Base-by-base conservation (phyloP, 1,140 invertebrate species). In the Atta cephalotes region DNA sequence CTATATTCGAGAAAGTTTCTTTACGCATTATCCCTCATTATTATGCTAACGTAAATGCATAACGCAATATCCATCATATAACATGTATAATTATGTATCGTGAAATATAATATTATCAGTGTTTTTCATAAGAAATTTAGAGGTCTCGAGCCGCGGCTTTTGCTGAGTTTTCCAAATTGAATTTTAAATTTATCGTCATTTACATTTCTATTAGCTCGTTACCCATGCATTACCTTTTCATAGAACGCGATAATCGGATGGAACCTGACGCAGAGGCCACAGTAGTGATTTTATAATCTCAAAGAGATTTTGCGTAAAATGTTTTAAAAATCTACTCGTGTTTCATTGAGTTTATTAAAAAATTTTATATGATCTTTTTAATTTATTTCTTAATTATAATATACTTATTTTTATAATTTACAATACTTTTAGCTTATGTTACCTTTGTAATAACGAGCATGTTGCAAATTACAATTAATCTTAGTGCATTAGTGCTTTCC, bases 161-260 rank as follows among this genome's bases (percentile, higher is more conserved):
- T 21, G 35, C 53, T 16, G 72, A 71, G 21, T 86, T 70, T 74
- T 51, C 16, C 35, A 86, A 74, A 76, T 63, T 88, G 87, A 86
- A 81, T 88, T 86, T 86, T 74, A 88, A 86, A 86, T 88, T 86
- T 12, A 74, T 68, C 25, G 28, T 51, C 51, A 88, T 88, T 88
- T 88, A 86, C 84, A 88, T 88, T 88, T 88, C 85, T 88, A 86
- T 86, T 72, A 81, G 68, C 60, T 88, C 62, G 60, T 86, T 88
- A 70, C 25, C 45, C 87, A 79, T 88, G 74, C 87, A 86, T 86
- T 76, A 88, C 71, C 53, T 88, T 86, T 86, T 88, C 56, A 79
- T 86, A 70, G 62, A 39, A 87, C 35, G 28, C 6, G 39, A 86
- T 80, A 68, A 86, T 71, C 39, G 66, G 45, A 74, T 82, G 25